Evolutionary conservation across 2,888 invertebrate genomes (phyloP).

Genomic region (Venusia cambrica): DNA sequence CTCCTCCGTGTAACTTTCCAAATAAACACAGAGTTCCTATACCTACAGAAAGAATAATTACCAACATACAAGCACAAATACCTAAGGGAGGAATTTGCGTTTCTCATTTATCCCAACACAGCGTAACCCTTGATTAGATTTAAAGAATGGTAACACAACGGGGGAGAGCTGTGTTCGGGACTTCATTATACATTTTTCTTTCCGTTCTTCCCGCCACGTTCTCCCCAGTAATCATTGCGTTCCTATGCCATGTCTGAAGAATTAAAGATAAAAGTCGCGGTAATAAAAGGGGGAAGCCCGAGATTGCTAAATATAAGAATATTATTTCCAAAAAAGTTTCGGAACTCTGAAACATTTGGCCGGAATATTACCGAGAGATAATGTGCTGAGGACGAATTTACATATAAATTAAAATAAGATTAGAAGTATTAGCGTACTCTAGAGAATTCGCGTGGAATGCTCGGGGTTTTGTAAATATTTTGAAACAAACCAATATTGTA

Average conservation of each 20-base stretch:
- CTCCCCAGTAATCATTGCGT: slow-evolving; percentile 54
- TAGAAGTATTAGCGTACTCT: slow-evolving; percentile 45
- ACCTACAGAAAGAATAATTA: slow-evolving; percentile 24
- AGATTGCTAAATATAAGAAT: slow-evolving; percentile 58
- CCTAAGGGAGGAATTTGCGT: slow-evolving; percentile 30
- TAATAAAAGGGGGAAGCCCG: slow-evolving; percentile 51
- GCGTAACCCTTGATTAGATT: slow-evolving; percentile 51
- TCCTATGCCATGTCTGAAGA: slow-evolving; percentile 53
- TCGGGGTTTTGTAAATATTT: slow-evolving; percentile 35
- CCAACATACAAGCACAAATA: slow-evolving; percentile 28
- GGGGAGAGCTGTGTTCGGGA: slow-evolving; percentile 46
- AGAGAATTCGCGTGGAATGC: slow-evolving; percentile 33
- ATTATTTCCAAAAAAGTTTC: slow-evolving; percentile 45
- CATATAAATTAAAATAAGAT: slow-evolving; percentile 59
- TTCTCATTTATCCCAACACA: slow-evolving; percentile 33
- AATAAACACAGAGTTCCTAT: slow-evolving; percentile 9
- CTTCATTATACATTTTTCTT: slow-evolving; percentile 63
- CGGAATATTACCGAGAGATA: slow-evolving; percentile 45
- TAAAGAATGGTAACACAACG: slow-evolving; percentile 54
- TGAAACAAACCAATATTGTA: too few relatives aligned
- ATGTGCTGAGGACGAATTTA: slow-evolving; percentile 52
- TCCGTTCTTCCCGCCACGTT: slow-evolving; percentile 45
- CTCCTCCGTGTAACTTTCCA: not conserved
- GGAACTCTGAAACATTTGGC: slow-evolving; percentile 43
- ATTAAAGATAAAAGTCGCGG: slow-evolving; percentile 60